A percentile compares a stretch with the other conserved stretches of the same genome.
phyloP scores from a whole-genome alignment of 2,888 invertebrate genomes.

The Mimas tiliae region DNA sequence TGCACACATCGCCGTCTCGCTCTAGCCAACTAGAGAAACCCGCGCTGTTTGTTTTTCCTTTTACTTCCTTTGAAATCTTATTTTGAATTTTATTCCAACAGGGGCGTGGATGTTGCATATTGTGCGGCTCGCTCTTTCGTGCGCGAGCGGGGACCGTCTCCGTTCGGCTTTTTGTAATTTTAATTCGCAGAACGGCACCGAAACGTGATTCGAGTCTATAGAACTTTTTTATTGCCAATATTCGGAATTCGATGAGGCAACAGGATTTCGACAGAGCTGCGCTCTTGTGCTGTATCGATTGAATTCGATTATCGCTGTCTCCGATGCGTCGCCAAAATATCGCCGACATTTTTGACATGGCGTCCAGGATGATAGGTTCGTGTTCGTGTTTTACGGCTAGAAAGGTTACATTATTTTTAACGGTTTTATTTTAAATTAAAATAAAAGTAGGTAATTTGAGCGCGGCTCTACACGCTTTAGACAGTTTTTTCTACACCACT shows the following conservation, averaged over 20 bases:
- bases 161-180: constrained; percentile 81
- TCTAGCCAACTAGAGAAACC: constrained; percentile 79
- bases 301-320: constrained; percentile 51
- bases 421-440: too few relatives aligned
- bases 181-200: constrained; percentile 82
- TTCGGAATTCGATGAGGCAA: constrained; percentile 73
- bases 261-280: constrained; percentile 64
- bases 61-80: constrained; percentile 83
- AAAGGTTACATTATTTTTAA: neutral
- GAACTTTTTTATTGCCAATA: constrained; percentile 77
- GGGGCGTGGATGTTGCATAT: constrained; percentile 86
- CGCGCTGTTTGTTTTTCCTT: constrained; percentile 80
- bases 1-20: constrained; percentile 65
- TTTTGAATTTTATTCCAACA: constrained; percentile 82
- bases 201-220: constrained; percentile 81
- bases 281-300: constrained; percentile 56
- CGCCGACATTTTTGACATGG: constrained; percentile 29
- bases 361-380: constrained; percentile 26
- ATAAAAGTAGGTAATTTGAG: too few relatives aligned
- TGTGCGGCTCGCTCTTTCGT: constrained; percentile 79
- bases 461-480: too few relatives aligned
- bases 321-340: constrained; percentile 25
- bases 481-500: too few relatives aligned
- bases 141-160: constrained; percentile 59
- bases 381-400: neutral